Base-by-base conservation (phyloP, 2,888 invertebrate species). In the Amorpha juglandis region DNA sequence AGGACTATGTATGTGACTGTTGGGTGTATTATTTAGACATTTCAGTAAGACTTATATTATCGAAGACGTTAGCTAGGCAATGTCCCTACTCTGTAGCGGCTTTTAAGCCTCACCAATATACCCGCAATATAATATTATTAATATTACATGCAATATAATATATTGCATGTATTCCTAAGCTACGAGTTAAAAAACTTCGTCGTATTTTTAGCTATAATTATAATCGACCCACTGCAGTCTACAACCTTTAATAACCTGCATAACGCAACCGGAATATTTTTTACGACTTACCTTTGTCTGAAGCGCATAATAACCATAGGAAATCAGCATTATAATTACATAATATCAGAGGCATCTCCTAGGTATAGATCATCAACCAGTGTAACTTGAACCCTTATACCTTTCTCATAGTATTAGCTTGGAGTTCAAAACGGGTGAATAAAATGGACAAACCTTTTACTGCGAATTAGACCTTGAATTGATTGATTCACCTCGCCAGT, bases 401-500 rank as follows among this genome's bases (percentile, higher is more conserved):
- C 76, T 73, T 76, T 74, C 67, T 74, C 16, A 48, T n/a, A 42
- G 50, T 33, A 69, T 62, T 48, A 66, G 67, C 68, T 6, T 33
- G 67, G 48, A 68, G 76, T 55, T 78, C 75, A 68, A 11, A 9
- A 67, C 68, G 62, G 42, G 66, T 66, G 71, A 72, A 78, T 75
- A 80, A 82, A 80, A 81, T 84, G 82, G 84, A 73, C 76, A 80
- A 78, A 84, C 86, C 89, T 88, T 86, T 89, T 87, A 86, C 82
- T 82, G 79, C 73, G 75, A 78, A 78, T 69, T 71, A 79, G 82
- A 81, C 90, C 89, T 89, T 90, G 88, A 79, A 77, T 81, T 81
- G 86, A 89, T 89, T 91, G 90, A 91, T 88, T 91, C 86, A 89
- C 87, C 86, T 86, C 86, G 82, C 75, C 77, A 68, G 80, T 80